Conservation (phyloP, 2,888 invertebrate species). For the Acleris cristana region DNA sequence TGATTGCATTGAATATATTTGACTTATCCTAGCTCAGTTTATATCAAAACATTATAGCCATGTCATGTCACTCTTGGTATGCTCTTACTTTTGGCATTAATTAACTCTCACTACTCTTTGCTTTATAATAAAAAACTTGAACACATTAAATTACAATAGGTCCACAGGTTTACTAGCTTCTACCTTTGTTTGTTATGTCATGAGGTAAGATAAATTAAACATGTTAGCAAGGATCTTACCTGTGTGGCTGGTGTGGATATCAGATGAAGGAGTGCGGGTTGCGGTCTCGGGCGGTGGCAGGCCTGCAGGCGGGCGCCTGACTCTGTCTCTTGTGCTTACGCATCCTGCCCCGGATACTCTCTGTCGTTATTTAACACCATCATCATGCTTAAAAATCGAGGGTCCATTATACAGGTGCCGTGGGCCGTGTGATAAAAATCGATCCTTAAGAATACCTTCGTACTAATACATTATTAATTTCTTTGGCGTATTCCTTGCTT, state of each 20-base stretch:
- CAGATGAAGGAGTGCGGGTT: slow-evolving; percentile 70
- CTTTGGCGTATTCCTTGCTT: slow-evolving; percentile 81
- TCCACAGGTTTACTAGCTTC: no score
- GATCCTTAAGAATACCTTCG: slow-evolving; percentile 72
- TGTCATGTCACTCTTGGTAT: no score
- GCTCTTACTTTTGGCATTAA: no score
- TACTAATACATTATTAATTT: slow-evolving; percentile 80
- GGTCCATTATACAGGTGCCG: slow-evolving; percentile 81
- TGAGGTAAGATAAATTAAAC: background rate
- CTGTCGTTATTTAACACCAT: slow-evolving; percentile 75
- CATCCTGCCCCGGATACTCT: slow-evolving; percentile 76
- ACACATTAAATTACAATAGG: no score
- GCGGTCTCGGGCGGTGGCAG: slow-evolving; percentile 70
- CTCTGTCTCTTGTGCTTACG: slow-evolving; percentile 81
- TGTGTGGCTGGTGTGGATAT: slow-evolving; percentile 64
- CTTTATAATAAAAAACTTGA: no score
- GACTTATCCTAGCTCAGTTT: background rate
- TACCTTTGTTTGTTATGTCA: background rate
- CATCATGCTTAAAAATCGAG: slow-evolving; percentile 74
- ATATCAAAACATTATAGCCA: background rate
- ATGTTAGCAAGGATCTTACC: slow-evolving; percentile 50
- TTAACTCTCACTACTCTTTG: no score
- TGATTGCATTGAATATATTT: no score
- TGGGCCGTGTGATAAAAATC: slow-evolving; percentile 78
- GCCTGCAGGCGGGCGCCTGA: slow-evolving; percentile 78